A percentile compares a stretch with the other conserved stretches of the same genome.
phyloP scores from a whole-genome alignment of 2,113 vertebrate species.

The Aldabrachelys gigantea region DNA sequence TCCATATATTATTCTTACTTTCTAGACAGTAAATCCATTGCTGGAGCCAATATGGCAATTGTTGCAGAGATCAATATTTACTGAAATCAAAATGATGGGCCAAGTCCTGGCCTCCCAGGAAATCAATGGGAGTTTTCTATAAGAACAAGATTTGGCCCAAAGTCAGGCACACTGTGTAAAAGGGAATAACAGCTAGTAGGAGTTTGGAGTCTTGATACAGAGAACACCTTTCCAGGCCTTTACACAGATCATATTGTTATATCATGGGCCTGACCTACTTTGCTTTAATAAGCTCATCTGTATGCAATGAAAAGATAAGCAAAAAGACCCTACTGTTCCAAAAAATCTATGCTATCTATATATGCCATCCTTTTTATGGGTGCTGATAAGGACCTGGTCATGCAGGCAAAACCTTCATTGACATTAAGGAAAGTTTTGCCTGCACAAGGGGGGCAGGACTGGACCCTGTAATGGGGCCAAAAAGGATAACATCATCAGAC shows the following conservation, averaged over 20 bases:
- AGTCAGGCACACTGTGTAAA: background rate
- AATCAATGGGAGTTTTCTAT: constrained; percentile 6
- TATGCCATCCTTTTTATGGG: background rate
- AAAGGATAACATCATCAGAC: background rate
- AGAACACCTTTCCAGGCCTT: constrained; percentile 41
- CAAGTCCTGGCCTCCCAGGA: background rate
- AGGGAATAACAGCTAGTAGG: constrained; percentile 15
- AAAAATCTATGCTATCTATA: constrained; percentile 25
- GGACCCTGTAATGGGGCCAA: fast-evolving
- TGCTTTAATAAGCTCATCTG: constrained; percentile 59
- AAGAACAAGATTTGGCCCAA: constrained; percentile 5
- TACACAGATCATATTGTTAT: constrained; percentile 1
- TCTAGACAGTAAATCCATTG: background rate
- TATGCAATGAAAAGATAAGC: constrained; percentile 50
- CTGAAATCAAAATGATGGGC: background rate
- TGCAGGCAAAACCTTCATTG: background rate
- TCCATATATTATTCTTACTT: background rate
- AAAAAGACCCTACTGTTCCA: background rate
- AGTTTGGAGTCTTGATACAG: constrained; percentile 28
- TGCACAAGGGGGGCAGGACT: background rate
- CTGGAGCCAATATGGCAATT: background rate
- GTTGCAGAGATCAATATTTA: background rate
- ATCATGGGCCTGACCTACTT: constrained; percentile 51
- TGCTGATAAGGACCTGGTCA: background rate
- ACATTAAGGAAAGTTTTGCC: background rate